These are phyloP conservation scores for Quadroppia sp. DNA, from an alignment of 2,888 invertebrate genomes.

Conservation along the genomic window DNA sequence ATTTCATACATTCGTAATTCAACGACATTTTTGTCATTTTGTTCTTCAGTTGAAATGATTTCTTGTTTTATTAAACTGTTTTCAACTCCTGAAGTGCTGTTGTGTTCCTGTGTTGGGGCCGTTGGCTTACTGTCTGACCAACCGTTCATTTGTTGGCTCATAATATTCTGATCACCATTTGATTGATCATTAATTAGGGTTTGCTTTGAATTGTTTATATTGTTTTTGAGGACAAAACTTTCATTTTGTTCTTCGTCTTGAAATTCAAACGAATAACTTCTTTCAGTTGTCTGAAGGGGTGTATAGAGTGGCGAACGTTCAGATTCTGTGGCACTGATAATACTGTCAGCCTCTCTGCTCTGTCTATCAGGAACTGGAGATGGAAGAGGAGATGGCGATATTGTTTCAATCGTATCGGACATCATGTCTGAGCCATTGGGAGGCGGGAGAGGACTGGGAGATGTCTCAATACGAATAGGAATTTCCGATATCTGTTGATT, in stretches of 20 bases:
- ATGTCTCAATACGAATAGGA: not conserved
- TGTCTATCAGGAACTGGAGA: constrained; percentile 44
- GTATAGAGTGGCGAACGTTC: constrained; percentile 27
- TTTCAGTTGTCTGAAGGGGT: not conserved
- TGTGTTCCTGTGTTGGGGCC: constrained; percentile 60
- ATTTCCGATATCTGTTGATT: constrained; percentile 35
- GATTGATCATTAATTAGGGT: not conserved
- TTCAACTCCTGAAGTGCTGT: not conserved
- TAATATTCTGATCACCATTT: not conserved
- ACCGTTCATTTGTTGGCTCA: constrained; percentile 68
- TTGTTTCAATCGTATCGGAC: not conserved
- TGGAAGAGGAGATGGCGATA: constrained; percentile 50
- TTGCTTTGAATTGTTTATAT: constrained; percentile 21
- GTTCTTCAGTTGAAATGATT: not conserved
- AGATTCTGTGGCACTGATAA: constrained; percentile 4
- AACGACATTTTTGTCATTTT: constrained; percentile 7
- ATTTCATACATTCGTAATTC: constrained; percentile 64
- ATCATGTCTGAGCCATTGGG: constrained; percentile 28
- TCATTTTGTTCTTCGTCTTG: constrained; percentile 20
- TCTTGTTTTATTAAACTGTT: constrained; percentile 12
- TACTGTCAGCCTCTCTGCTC: constrained; percentile 14
- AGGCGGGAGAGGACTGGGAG: constrained; percentile 47
- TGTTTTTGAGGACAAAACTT: constrained; percentile 42
- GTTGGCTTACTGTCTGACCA: constrained; percentile 79
- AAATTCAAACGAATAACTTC: constrained; percentile 34